Evolutionary conservation across 35 echinoderm and acorn worm species (phyloP), one percentile per base, ranked within the genome.

Genomic region (Holothuria glaberrima): DNA sequence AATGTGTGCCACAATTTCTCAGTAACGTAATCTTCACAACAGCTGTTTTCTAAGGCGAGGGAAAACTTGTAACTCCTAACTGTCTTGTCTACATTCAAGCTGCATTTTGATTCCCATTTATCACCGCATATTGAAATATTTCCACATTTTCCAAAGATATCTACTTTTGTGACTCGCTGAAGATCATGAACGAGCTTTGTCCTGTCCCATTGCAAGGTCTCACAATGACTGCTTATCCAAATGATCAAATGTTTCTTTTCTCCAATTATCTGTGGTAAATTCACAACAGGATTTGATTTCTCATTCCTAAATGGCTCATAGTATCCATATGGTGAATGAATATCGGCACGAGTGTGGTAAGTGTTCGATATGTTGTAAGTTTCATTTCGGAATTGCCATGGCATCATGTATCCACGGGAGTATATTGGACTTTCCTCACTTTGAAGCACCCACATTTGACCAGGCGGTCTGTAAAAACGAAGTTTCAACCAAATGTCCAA

Each of bases 101-200:
- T 41, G 36, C 36, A 41, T 4, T 41, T 41, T 41, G 2, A 2
- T 4, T 41, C 7, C 36, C 36, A 41, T 4, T 41, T 41, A 7
- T 41, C 36, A 4, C 36, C 36, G 36, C 36, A 41, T 7, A 41
- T 13, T 80, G 36, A 41, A 2, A 41, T 41, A 41, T 41, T 41
- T 41, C 36, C 90, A 87, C 90, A 92, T 69, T 86, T 92, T 38
- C 90, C 90, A 60, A 86, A 92, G 38, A 72, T 92, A 34, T 92
- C 82, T 2, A 92, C 56, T 9, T 28, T 9, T 6, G 87, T 68
- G 14, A 60, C 18, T 24, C 34, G 27, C 57, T 92, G 90, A 27
- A 92, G 50, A 38, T 72, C 82, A 7, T 57, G 48, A 5, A 87
- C 90, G 58, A 92, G 87, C 29, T 73, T 70, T 4, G 90, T 92